These are phyloP conservation scores for Trissonchulus latispiculum DNA, from an alignment of 2,888 invertebrate genomes.

Conservation along the genomic window DNA sequence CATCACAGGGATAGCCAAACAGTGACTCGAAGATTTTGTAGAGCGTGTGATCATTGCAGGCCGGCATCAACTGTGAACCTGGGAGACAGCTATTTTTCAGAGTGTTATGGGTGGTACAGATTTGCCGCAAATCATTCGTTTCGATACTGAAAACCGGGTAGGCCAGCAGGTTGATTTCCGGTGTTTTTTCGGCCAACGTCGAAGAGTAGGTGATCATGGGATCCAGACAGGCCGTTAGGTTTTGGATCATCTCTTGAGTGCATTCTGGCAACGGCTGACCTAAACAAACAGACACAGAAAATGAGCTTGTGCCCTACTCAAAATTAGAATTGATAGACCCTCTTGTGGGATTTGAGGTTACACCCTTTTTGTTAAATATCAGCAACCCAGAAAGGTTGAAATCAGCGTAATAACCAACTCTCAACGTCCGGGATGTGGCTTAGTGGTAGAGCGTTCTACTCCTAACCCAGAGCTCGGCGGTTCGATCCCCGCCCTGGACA, in stretches of 20 bases:
- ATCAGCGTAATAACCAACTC: no score
- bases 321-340: no score
- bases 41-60: not conserved
- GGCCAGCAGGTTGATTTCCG: not conserved
- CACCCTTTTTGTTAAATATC: no score
- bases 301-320: no score
- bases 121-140: not conserved
- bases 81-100: not conserved
- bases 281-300: no score
- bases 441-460: no score
- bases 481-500: no score
- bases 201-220: not conserved
- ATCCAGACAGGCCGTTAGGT: not conserved
- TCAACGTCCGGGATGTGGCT: no score
- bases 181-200: not conserved
- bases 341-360: no score
- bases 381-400: no score
- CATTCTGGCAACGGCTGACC: not conserved
- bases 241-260: not conserved
- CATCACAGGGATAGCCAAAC: not conserved
- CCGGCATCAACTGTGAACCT: not conserved
- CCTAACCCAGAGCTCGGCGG: no score
- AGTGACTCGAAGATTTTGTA: not conserved
- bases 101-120: not conserved
- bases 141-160: not conserved